Evolutionary conservation across 2,113 vertebrate genomes (phyloP).

Genomic region (Polypterus bichir): DNA sequence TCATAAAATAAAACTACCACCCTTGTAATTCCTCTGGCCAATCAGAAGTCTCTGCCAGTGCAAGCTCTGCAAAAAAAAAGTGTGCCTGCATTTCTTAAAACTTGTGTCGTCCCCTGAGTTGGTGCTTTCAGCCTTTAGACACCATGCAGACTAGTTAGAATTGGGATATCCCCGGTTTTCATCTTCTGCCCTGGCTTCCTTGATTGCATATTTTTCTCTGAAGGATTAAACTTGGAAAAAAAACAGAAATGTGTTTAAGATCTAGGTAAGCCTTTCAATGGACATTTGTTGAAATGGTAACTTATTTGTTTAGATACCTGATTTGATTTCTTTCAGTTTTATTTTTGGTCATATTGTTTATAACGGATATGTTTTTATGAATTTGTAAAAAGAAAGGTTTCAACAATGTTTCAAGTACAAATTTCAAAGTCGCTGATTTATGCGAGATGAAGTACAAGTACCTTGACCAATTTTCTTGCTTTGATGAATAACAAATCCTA

Average conservation of each 20-base stretch:
- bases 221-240: conserved; percentile 4
- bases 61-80: conserved; percentile 10
- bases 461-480: too few relatives aligned
- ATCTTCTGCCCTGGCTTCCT: conserved; percentile 19
- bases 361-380: too few relatives aligned
- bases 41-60: conserved; percentile 32
- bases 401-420: too few relatives aligned
- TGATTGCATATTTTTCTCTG: conserved; percentile 3
- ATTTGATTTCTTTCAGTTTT: too few relatives aligned
- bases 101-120: conserved; percentile 29
- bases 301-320: too few relatives aligned
- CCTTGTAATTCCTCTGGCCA: conserved; percentile 35
- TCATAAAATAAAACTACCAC: conserved; percentile 45
- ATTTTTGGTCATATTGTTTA: too few relatives aligned
- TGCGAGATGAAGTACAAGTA: too few relatives aligned
- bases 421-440: too few relatives aligned
- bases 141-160: conserved; percentile 43
- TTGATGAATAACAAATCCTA: too few relatives aligned
- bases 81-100: conserved; percentile 38
- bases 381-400: too few relatives aligned
- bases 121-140: conserved; percentile 25
- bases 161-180: conserved; percentile 23
- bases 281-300: too few relatives aligned
- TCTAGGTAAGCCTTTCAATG: conserved; percentile 11
- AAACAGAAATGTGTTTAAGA: background rate